Evolutionary conservation across 1,140 invertebrate genomes (phyloP), one percentile per base, ranked within the genome.

Genomic region (Ganaspis sp.): DNA sequence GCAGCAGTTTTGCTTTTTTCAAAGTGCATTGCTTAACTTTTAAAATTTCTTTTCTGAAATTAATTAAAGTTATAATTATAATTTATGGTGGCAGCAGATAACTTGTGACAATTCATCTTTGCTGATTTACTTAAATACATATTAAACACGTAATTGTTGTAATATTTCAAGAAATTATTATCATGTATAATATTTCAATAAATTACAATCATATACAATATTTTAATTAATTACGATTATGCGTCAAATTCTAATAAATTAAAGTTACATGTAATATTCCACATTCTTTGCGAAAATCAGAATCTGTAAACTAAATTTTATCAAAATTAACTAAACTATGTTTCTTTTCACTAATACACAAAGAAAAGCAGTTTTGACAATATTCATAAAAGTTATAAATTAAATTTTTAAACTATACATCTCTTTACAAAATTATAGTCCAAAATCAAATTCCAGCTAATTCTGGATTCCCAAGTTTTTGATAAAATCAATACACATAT

Each of bases 21-120:
- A 49, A 49, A 3, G 45, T 49, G 26, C 64, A 70, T 78, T 76
- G 71, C 70, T 72, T n/a, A 19, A 71, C 72, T 78, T 73, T 45
- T 70, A 19, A 72, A 23, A 42, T 58, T 9, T 73, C 0, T 71
- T 49, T 45, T 76, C 71, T 74, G 78, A 26, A 29, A 70, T 71
- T 40, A 23, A 74, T 72, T 70, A 54, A n/a, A n/a, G n/a, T n/a
- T 76, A 78, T 74, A 54, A 75, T 40, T 74, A 73, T n/a, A n/a
- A n/a, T 72, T 82, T 80, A 75, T 89, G 88, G 88, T 90, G 87
- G 88, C 88, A 90, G 88, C 88, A 87, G 83, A 86, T 86, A 84
- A 86, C 83, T 81, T 45, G 21, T 19, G 72, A 26, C 64, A n/a
- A 38, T 74, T 72, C 23, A 37, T 19, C 49, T 45, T 34, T 64